Base-by-base conservation (phyloP, 2,888 invertebrate species). In the Tachina lurida region DNA sequence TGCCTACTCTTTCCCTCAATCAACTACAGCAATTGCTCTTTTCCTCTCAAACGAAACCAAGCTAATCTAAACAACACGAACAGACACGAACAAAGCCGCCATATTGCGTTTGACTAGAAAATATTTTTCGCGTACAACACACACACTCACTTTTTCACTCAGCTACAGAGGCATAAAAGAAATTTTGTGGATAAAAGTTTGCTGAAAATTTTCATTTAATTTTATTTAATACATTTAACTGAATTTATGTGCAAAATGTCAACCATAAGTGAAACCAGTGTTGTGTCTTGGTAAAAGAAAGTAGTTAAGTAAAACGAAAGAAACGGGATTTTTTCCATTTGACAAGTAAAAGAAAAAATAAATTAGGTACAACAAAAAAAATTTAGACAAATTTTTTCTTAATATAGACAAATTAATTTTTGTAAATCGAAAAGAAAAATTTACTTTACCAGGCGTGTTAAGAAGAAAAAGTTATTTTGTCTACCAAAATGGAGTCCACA, bases 51-150 rank as follows among this genome's bases (percentile, higher is more conserved):
- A 71, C 73, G 54, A 84, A 74, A 86, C 80, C 54, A 19, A 62
- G 4, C 73, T 54, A 65, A 65, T 52, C 63, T 68, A 76, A 79
- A 84, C 80, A 84, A 86, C 52, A 84, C 39, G 80, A 86, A 83
- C 67, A 68, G 60, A 76, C 76, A 88, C 90, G 91, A 91, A 89
- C 84, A 10, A 80, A 74, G 88, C 87, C 87, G 91, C 91, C 90
- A 90, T 90, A 80, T 90, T 90, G 90, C 88, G 87, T 88, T 85
- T 85, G 78, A 52, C 31, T 82, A 78, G 62, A 78, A 82, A 76
- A 74, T 73, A 45, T 75, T 67, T 77, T 83, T 83, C 74, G 67
- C 83, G 67, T 76, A 79, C 63, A 45, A 85, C 76, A 47, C 76
- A 81, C 75, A 84, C 76, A 82, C 73, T 76, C 68, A 41, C 54